phyloP scores from a whole-genome alignment of 2,888 invertebrate genomes.

The Anaspis maculata region DNA sequence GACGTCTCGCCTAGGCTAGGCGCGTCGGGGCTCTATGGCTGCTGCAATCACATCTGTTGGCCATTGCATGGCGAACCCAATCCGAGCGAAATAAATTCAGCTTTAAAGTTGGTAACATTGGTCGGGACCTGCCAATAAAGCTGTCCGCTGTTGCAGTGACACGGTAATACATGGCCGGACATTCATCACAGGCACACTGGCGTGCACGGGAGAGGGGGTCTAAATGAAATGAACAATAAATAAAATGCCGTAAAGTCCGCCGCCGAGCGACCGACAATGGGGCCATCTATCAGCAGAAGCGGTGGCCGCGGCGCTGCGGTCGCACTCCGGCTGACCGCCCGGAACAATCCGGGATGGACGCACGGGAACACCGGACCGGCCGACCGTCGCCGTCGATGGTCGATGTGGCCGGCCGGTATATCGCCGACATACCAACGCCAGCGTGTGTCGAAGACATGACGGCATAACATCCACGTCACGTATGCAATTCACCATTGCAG shows the following conservation, averaged over 20 bases:
- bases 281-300: constrained; percentile 28
- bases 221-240: constrained; percentile 40
- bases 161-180: constrained; percentile 37
- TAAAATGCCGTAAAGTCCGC: constrained; percentile 36
- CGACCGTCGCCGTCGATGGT: too few species aligned
- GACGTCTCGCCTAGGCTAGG: constrained; percentile 8
- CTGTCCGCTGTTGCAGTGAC: constrained; percentile 36
- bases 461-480: too few species aligned
- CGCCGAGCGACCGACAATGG: too few species aligned
- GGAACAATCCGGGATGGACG: too few species aligned
- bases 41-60: too few species aligned
- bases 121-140: constrained; percentile 36
- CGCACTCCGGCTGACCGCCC: too few species aligned
- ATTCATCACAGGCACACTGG: too few species aligned
- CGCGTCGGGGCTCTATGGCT: constrained; percentile 5
- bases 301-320: constrained; percentile 14
- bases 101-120: constrained; percentile 32
- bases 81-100: constrained; percentile 30
- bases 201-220: constrained; percentile 19
- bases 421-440: too few species aligned
- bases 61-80: constrained; percentile 3
- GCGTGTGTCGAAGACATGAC: too few species aligned
- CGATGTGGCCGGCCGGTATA: too few species aligned
- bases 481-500: too few species aligned
- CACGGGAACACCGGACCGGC: too few species aligned